Conservation (phyloP, 2,113 vertebrate species). For the Dicentrarchus labrax region DNA sequence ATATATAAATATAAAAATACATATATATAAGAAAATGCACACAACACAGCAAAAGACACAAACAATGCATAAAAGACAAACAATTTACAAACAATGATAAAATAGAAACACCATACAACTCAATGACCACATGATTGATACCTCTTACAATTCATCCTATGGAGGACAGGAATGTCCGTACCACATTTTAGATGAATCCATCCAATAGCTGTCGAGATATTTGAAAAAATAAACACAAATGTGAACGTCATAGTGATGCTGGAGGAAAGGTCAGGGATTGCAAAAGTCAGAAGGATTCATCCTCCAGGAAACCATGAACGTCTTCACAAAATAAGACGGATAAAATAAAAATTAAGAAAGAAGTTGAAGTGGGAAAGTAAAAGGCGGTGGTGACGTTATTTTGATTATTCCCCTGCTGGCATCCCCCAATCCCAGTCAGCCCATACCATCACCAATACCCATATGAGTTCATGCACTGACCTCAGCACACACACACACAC, state of each 20-base stretch:
- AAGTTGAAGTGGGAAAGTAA: not conserved
- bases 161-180: too few relatives aligned
- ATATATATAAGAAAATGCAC: too few relatives aligned
- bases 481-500: not conserved
- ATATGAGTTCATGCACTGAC: constrained; percentile 23
- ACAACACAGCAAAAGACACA: not conserved
- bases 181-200: too few relatives aligned
- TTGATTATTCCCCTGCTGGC: not conserved
- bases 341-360: not conserved
- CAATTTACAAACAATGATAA: not conserved
- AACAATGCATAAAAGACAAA: not conserved
- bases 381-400: not conserved
- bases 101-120: not conserved
- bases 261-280: not conserved
- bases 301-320: not conserved
- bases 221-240: not conserved
- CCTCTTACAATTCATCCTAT: not conserved
- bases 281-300: not conserved
- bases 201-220: not conserved
- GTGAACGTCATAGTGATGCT: not conserved
- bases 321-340: not conserved
- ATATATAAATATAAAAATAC: too few relatives aligned
- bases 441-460: not conserved
- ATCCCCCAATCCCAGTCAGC: too few relatives aligned
- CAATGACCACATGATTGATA: too few relatives aligned